These are phyloP conservation scores for Cheiracanthium punctorium DNA, from an alignment of 2,888 invertebrate genomes.

Conservation along the genomic window DNA sequence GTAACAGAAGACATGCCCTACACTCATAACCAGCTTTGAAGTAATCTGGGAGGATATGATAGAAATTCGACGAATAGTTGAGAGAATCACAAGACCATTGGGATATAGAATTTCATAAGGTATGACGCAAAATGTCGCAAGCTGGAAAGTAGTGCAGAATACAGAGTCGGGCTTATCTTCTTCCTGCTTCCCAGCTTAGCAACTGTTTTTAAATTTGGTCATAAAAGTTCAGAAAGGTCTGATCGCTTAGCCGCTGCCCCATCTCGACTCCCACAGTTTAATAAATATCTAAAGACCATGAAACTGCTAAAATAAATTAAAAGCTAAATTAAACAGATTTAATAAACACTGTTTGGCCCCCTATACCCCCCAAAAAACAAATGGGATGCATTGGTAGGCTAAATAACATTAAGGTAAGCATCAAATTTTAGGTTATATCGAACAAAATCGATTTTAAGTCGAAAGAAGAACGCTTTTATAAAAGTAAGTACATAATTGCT, in stretches of 20 bases:
- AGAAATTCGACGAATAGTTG: conserved; percentile 29
- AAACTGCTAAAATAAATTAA: neutral
- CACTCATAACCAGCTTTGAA: conserved; percentile 22
- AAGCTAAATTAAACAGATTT: neutral
- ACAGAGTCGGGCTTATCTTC: neutral
- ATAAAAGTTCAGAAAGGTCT: neutral
- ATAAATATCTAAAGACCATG: conserved; percentile 18
- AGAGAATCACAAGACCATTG: conserved; percentile 49
- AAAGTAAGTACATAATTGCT: neutral
- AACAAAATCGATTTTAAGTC: neutral
- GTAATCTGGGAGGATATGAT: conserved; percentile 32
- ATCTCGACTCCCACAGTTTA: conserved; percentile 18
- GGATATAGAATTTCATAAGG: conserved; percentile 46
- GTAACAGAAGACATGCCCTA: conserved; percentile 46
- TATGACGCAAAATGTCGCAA: conserved; percentile 42
- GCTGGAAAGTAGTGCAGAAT: conserved; percentile 36
- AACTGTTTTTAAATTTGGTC: conserved; percentile 40
- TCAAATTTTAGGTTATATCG: neutral
- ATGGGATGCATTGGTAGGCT: neutral
- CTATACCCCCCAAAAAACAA: neutral
- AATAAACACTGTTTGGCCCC: neutral
- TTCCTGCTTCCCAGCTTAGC: conserved; percentile 31
- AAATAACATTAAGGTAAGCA: neutral
- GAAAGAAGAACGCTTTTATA: neutral
- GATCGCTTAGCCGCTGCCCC: conserved; percentile 9